Evolutionary conservation across 2,113 vertebrate genomes (phyloP).

Genomic region (Cranoglanis bouderius): DNA sequence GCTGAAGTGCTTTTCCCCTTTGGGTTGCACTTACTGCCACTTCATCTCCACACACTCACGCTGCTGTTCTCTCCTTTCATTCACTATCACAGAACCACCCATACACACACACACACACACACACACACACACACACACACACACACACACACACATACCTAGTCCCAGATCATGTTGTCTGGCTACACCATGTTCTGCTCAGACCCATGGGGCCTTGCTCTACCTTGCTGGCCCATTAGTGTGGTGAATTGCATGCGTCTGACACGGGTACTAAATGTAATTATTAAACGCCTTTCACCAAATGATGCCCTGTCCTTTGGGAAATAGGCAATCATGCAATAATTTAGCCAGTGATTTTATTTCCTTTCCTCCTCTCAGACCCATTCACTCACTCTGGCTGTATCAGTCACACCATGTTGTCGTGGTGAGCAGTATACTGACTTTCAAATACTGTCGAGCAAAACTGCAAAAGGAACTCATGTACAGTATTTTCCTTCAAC

Average conservation of each 20-base stretch:
- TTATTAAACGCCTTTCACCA: conserved; percentile 91
- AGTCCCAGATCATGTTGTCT: conserved; percentile 21
- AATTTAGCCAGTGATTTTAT: conserved; percentile 91
- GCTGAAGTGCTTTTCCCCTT: conserved; percentile 97
- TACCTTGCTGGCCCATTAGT: conserved; percentile 51
- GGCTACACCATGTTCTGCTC: conserved; percentile 36
- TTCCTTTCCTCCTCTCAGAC: conserved; percentile 69
- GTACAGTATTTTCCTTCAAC: neutral
- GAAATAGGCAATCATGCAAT: conserved; percentile 89
- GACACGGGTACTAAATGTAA: conserved; percentile 86
- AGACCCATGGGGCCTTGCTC: conserved; percentile 45
- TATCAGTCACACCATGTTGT: neutral
- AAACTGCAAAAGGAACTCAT: neutral
- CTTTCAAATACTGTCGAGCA: neutral
- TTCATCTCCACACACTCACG: conserved; percentile 87
- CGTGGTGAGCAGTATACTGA: neutral
- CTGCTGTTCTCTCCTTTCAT: conserved; percentile 58
- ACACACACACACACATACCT: conserved; percentile 20
- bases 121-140: neutral
- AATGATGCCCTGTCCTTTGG: conserved; percentile 83
- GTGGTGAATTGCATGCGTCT: conserved; percentile 87
- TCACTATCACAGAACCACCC: conserved; percentile 46
- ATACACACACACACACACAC: conserved; percentile 20
- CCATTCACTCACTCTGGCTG: conserved; percentile 16
- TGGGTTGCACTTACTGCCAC: conserved; percentile 97